Percentiles rank a stretch among this genome's conserved stretches.
Evolutionary conservation across 1,140 invertebrate species (phyloP).

Genomic region (Ditylenchus dipsaci): DNA sequence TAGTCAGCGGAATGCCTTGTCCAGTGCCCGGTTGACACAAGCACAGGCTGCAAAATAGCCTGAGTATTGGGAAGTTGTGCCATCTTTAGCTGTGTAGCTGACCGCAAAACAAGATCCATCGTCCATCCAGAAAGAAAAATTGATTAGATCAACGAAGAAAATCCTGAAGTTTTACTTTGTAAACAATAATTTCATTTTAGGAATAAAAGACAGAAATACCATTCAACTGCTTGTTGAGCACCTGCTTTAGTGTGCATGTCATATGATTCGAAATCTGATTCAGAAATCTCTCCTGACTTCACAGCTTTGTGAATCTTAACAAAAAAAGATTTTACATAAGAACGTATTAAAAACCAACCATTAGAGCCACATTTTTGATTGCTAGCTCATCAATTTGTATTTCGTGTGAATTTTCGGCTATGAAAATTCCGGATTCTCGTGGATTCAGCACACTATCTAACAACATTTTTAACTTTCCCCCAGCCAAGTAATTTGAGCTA

Average conservation of each 20-base stretch:
- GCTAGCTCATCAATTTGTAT: conserved; percentile 7
- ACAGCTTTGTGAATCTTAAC: conserved; percentile 63
- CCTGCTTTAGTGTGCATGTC: conserved; percentile 69
- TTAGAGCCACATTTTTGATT: conserved; percentile 10
- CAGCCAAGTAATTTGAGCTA: too few relatives aligned
- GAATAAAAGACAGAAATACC: conserved; percentile 66
- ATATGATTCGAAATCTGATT: conserved; percentile 65
- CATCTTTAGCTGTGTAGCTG: conserved; percentile 63
- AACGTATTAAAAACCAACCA: background rate
- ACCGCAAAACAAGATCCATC: conserved; percentile 65
- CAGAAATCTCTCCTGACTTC: conserved; percentile 61
- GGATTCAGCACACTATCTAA: background rate
- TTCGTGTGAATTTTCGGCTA: conserved; percentile 2
- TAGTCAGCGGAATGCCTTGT: conserved; percentile 72
- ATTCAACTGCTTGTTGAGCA: conserved; percentile 68
- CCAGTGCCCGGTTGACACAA: conserved; percentile 77
- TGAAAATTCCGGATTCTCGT: conserved; percentile 1
- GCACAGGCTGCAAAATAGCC: conserved; percentile 90
- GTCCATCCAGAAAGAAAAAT: conserved; percentile 88
- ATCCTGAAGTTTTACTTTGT: conserved; percentile 61
- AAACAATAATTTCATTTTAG: background rate
- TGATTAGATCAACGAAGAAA: conserved; percentile 81
- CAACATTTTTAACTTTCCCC: background rate
- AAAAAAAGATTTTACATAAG: background rate
- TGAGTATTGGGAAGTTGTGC: conserved; percentile 62